Evolutionary conservation across 2,888 invertebrate species (phyloP).

Genomic region (Chouioia cunea): DNA sequence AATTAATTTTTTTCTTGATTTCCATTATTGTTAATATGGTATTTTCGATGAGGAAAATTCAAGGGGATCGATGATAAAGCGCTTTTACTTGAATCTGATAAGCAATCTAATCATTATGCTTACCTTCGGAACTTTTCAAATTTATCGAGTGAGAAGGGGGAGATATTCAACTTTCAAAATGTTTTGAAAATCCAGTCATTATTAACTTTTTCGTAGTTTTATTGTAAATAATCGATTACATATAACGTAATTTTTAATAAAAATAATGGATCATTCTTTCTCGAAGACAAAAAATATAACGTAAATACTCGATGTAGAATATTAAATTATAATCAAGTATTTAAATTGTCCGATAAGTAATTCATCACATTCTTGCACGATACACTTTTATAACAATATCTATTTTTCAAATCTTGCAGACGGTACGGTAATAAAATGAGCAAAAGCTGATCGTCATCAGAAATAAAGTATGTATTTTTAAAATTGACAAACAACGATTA

Average conservation of each 20-base stretch:
- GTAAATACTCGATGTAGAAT: not conserved
- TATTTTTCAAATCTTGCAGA: conserved; percentile 13
- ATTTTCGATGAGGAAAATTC: conserved; percentile 34
- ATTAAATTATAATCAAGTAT: conserved; percentile 8
- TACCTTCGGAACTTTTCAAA: conserved; percentile 32
- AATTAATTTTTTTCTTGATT: conserved; percentile 3
- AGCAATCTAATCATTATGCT: conserved; percentile 41
- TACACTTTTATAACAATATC: conserved; percentile 9
- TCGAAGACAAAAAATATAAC: conserved; percentile 27
- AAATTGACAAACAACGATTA: not conserved
- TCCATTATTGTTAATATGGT: conserved; percentile 17
- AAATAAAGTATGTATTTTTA: too few species aligned
- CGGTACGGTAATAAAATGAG: not conserved
- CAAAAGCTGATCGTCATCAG: too few species aligned
- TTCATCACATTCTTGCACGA: conserved; percentile 31
- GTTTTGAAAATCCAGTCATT: conserved; percentile 21
- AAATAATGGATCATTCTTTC: conserved; percentile 9
- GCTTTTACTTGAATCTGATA: conserved; percentile 40
- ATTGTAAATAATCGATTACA: conserved; percentile 32
- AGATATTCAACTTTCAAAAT: conserved; percentile 17
- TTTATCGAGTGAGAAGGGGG: conserved; percentile 3
- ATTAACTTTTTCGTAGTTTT: conserved; percentile 20
- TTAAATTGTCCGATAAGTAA: conserved; percentile 14
- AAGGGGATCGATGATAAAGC: conserved; percentile 35
- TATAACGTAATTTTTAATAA: conserved; percentile 15